Evolutionary conservation across 2,888 invertebrate genomes (phyloP), one percentile per base, ranked within the genome.

Genomic region (Drosophila paranaensis): DNA sequence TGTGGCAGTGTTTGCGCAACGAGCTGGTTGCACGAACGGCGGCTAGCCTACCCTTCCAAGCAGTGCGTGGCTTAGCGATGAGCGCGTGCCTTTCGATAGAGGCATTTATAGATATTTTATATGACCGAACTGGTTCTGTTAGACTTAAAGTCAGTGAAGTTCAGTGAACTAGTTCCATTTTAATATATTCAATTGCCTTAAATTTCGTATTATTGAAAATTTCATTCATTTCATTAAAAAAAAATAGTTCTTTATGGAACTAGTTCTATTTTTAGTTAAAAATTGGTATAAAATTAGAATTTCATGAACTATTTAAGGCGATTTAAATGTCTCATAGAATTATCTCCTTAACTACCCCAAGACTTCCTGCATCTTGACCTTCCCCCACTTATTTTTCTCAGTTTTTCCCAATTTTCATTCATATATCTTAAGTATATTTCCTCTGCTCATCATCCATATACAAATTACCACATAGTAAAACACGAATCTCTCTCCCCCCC

Each of bases 1-100:
- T 77, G 51, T 77, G 78, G 78, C 77, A 74, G 25, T 74, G 77
- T 77, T 77, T 83, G 74, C 85, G 81, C 88, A 84, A 84, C 82
- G 70, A 60, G 76, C 42, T 67, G 70, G 65, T 62, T 63, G 83
- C 83, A 83, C 83, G 83, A 83, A 77, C 81, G 48, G 57, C 57
- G 71, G 35, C 63, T 37, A 58, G 74, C 61, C 45, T n/a, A 60
- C 42, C 57, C 70, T 30, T 35, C 33, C 33, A n/a, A 48, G 6
- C 14, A n/a, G 27, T 62, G 50, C 50, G 45, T 43, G 48, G 13
- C 33, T 27, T 61, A 66, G 73, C 45, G 74, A 73, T 77, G 74
- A 42, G 35, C 53, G 45, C 46, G 39, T 58, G 58, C 33, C 27
- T 2, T 20, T 33, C 40, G 11, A 40, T n/a, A 20, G 27, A 56